These are phyloP conservation scores for Stomatorhinus ivindoensis DNA, from an alignment of 2,113 vertebrate species.

Conservation along the genomic window DNA sequence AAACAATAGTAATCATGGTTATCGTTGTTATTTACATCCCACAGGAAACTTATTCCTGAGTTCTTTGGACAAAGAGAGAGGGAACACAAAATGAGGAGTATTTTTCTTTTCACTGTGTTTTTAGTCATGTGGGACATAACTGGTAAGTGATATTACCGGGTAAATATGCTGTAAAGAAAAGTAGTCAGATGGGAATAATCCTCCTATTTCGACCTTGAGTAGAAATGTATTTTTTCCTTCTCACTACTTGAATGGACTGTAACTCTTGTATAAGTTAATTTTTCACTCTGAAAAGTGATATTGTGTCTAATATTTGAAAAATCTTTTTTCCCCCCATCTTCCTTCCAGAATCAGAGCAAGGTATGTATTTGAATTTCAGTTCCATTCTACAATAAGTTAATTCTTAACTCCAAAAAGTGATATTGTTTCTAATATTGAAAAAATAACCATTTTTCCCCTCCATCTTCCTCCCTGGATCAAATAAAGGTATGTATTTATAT, in stretches of 20 bases:
- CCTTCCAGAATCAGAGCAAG: fast-evolving
- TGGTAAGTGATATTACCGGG: slow-evolving; percentile 30
- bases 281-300: background rate
- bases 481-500: background rate
- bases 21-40: background rate
- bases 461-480: background rate
- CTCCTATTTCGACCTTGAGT: background rate
- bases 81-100: slow-evolving; percentile 14
- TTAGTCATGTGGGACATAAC: slow-evolving; percentile 34
- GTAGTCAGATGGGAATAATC: background rate
- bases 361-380: background rate
- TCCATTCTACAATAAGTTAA: background rate
- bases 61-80: background rate
- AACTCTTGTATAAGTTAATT: background rate
- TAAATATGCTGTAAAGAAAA: background rate
- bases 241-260: background rate
- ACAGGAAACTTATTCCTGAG: background rate
- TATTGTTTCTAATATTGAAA: background rate
- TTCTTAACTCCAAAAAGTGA: too few relatives aligned
- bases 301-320: background rate
- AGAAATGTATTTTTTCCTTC: background rate
- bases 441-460: background rate
- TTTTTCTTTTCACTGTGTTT: background rate
- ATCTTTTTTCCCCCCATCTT: background rate
- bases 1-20: background rate